phyloP scores from a whole-genome alignment of 1,140 invertebrate species.

The Drosophila willistoni region DNA sequence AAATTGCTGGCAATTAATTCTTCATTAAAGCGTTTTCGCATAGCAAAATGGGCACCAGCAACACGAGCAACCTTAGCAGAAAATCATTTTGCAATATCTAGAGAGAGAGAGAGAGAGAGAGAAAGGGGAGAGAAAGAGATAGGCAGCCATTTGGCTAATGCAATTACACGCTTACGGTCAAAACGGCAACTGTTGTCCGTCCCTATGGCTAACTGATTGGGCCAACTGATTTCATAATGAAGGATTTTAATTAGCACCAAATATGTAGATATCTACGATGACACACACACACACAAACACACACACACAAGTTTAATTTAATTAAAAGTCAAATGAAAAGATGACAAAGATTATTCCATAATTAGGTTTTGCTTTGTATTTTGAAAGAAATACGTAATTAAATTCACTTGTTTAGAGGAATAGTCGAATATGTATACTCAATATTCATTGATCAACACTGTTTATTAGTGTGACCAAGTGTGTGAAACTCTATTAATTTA shows the following conservation, averaged over 20 bases:
- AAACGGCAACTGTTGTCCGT: slow-evolving; percentile 54
- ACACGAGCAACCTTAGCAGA: slow-evolving; percentile 48
- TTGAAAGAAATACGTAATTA: too few species aligned
- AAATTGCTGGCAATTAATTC: slow-evolving; percentile 82
- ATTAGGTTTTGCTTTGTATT: too few species aligned
- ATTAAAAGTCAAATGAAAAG: slow-evolving; percentile 32
- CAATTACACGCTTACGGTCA: slow-evolving; percentile 81
- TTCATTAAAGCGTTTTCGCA: slow-evolving; percentile 82
- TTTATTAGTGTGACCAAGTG: too few species aligned
- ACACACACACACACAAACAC: neutral
- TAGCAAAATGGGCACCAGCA: slow-evolving; percentile 61
- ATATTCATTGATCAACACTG: too few species aligned
- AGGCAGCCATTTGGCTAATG: slow-evolving; percentile 60
- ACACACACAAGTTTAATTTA: neutral
- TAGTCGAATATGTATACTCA: too few species aligned
- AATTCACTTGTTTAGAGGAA: too few species aligned
- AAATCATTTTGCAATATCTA: slow-evolving; percentile 63
- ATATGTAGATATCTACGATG: slow-evolving; percentile 46
- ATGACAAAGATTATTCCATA: neutral
- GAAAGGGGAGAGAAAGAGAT: too few species aligned
- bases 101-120: neutral
- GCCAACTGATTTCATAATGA: slow-evolving; percentile 73
- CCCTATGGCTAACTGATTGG: slow-evolving; percentile 45
- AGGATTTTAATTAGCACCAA: slow-evolving; percentile 80
- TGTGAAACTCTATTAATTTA: neutral